Conservation (phyloP, 2,888 invertebrate species). For the Chrysotoxum bicinctum region DNA sequence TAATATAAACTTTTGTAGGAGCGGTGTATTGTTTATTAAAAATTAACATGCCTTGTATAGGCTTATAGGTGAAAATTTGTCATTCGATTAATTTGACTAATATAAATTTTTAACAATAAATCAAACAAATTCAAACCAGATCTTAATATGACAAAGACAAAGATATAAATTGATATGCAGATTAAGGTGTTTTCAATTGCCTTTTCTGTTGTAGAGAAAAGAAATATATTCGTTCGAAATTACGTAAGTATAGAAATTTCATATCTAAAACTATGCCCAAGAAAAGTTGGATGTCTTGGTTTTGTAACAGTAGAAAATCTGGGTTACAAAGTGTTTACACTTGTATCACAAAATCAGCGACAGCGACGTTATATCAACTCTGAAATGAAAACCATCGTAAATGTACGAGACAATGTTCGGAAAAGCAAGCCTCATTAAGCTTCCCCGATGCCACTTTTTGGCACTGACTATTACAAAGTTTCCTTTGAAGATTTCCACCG, state of each 20-base stretch:
- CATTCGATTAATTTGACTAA: conserved; percentile 9
- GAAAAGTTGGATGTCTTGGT: neutral
- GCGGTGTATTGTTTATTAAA: neutral
- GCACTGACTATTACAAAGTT: no score
- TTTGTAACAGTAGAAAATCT: neutral
- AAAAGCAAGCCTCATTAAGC: no score
- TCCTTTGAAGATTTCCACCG: no score
- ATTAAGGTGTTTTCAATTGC: neutral
- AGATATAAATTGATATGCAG: conserved; percentile 20
- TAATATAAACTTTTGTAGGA: neutral
- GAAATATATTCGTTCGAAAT: neutral
- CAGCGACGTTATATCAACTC: no score
- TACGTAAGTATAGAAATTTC: conserved; percentile 12
- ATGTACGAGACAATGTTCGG: no score
- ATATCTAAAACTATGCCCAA: neutral
- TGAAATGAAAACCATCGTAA: no score
- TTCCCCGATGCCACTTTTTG: no score
- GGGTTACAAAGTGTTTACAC: no score
- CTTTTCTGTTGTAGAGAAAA: neutral
- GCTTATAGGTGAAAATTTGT: conserved; percentile 7
- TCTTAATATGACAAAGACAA: conserved; percentile 1
- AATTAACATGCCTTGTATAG: neutral
- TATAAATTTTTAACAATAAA: conserved; percentile 1
- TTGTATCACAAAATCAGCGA: no score
- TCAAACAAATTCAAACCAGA: conserved; percentile 5